Percentiles rank a stretch among this genome's conserved stretches.
Conservation (phyloP, 2,113 vertebrate genomes). For the Chelonoidis abingdonii region DNA sequence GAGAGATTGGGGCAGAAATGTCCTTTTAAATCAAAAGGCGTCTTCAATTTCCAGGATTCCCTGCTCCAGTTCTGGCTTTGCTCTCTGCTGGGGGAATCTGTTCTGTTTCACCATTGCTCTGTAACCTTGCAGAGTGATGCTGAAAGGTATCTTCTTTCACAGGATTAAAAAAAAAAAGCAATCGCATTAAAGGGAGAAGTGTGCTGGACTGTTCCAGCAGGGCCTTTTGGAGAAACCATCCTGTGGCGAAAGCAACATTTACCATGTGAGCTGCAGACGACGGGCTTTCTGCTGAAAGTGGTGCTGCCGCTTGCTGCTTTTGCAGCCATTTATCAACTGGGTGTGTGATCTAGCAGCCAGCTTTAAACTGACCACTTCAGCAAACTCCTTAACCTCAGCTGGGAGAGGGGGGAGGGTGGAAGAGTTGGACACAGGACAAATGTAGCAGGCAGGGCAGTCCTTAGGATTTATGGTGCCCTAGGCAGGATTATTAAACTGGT, state of each 20-base stretch:
- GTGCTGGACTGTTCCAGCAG: neutral
- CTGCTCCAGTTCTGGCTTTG: neutral
- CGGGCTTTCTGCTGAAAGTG: neutral
- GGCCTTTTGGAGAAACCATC: neutral
- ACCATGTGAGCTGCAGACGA: neutral
- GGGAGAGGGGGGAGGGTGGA: neutral
- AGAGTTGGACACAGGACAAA: neutral
- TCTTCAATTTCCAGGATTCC: fast-evolving
- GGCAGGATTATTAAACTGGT: no score
- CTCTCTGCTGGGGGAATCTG: neutral
- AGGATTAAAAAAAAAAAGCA: neutral
- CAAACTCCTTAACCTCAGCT: neutral
- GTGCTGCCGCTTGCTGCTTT: neutral
- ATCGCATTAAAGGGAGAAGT: neutral
- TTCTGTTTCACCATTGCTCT: neutral
- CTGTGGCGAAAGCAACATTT: neutral
- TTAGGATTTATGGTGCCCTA: no score
- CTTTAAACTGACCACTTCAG: neutral
- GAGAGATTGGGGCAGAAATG: fast-evolving
- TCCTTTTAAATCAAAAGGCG: neutral
- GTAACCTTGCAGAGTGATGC: neutral
- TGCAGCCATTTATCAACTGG: neutral
- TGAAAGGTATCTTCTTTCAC: neutral
- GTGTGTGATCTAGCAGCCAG: neutral
- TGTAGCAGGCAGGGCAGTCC: neutral